Base-by-base conservation (phyloP, 2,113 vertebrate genomes). In the Antidorcas marsupialis region DNA sequence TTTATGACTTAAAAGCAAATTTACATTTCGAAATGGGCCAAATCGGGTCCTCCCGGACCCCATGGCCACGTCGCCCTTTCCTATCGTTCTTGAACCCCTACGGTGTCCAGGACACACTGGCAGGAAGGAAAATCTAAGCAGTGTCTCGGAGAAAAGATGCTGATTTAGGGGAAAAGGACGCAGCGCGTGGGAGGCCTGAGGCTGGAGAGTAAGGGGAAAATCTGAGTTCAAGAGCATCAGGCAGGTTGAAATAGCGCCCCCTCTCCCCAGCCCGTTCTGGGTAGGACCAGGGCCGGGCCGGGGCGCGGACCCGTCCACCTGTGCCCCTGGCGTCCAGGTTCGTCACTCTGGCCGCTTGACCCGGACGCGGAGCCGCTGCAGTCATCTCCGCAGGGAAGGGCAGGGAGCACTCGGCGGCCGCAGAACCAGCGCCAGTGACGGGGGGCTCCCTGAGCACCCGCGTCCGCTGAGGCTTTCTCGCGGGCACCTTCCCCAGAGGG, bases 1-100 rank as follows among this genome's bases (percentile, higher is more conserved):
- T 95, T 98, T 89, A 97, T 95, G 95, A 95, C 96, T 97, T 59
- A 59, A 96, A 95, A 93, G 94, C 82, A 87, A 94, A 98, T 97
- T 97, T 97, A 94, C 92, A 98, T 98, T 97, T 96, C 5, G 1
- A 92, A 98, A 27, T 16, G 94, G 78, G 81, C 82, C 82, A 62
- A 67, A 78, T 62, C 0, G 1, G 5, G 87, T 84, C 93, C 43
- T 87, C 25, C 9, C 6, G 67, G 83, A 87, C 74, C 88, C 81
- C 17, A 7, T 3, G 78, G 88, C 88, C 82, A 4, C 1, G 1
- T n/a, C 1, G 28, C 45, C 81, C 87, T 86, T 96, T 84, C 67
- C 78, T 57, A 9, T 87, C 14, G 1, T 67, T 62, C 85, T 60
- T 85, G 90, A 92, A 55, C 97, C 53, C 76, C 27, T 17, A 23